phyloP scores from a whole-genome alignment of 2,113 vertebrate genomes.

The Calidris pygmaea region DNA sequence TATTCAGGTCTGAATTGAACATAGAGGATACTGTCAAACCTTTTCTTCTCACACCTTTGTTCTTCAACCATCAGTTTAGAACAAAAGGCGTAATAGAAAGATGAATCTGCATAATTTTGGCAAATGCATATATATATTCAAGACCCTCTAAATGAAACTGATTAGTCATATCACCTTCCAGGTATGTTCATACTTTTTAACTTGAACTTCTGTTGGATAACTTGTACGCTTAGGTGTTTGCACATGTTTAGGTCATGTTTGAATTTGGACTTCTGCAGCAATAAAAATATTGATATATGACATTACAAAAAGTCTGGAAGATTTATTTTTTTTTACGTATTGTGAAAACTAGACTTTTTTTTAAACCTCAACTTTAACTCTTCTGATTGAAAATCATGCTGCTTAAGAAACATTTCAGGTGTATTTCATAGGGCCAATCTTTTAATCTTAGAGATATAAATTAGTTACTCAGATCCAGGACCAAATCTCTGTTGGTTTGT shows the following conservation, averaged over 20 bases:
- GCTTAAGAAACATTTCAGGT: neutral
- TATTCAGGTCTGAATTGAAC: neutral
- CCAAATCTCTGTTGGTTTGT: neutral
- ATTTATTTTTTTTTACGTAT: neutral
- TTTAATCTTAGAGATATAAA: neutral
- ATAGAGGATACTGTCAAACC: neutral
- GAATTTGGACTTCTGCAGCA: neutral
- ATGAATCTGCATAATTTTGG: neutral
- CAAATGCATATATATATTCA: neutral
- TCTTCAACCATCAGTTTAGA: neutral
- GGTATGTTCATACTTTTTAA: rapidly evolving
- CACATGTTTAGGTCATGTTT: rapidly evolving
- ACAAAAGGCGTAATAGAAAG: neutral
- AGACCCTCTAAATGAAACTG: neutral
- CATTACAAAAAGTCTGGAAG: neutral
- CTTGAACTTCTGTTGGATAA: neutral
- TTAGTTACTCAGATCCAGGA: neutral
- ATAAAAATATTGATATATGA: neutral
- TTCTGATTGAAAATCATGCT: neutral
- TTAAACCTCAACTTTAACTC: neutral
- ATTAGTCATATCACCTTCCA: neutral
- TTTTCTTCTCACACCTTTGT: neutral
- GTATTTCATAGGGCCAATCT: neutral
- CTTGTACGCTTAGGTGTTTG: neutral
- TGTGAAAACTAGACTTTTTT: neutral